Conservation (phyloP, 2,113 vertebrate species). For the Heptranchias perlo region DNA sequence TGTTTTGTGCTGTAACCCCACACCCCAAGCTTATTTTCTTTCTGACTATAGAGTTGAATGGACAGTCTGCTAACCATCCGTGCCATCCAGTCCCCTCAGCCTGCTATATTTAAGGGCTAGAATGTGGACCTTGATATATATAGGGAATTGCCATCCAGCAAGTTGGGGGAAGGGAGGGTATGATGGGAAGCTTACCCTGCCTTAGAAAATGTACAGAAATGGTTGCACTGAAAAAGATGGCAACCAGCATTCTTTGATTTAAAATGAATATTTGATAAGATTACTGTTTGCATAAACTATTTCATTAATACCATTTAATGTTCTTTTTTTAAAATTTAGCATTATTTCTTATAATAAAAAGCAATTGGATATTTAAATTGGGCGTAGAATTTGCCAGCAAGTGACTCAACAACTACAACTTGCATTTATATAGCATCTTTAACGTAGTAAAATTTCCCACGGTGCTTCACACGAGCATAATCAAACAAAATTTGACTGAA, state of each 20-base stretch:
- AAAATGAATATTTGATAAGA: not conserved
- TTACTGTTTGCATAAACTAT: not conserved
- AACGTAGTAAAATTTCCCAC: too few relatives aligned
- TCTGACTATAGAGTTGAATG: not conserved
- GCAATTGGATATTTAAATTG: not conserved
- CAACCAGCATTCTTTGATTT: not conserved
- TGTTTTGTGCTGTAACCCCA: not conserved
- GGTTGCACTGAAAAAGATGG: not conserved
- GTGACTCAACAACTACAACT: too few relatives aligned
- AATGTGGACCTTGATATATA: not conserved
- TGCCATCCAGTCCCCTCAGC: not conserved
- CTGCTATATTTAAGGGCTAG: not conserved
- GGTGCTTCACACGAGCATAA: too few relatives aligned
- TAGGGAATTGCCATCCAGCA: too few relatives aligned
- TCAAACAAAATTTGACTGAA: too few relatives aligned
- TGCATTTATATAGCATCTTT: too few relatives aligned
- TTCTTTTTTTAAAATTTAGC: not conserved
- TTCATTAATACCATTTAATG: not conserved
- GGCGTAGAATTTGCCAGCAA: not conserved
- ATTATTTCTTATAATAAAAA: not conserved
- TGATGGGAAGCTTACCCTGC: too few relatives aligned
- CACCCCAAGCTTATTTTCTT: not conserved
- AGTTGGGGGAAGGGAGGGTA: too few relatives aligned
- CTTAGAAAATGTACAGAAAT: not conserved
- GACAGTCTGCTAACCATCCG: not conserved